Conservation (phyloP, 1,140 invertebrate genomes). For the Euwallacea similis region DNA sequence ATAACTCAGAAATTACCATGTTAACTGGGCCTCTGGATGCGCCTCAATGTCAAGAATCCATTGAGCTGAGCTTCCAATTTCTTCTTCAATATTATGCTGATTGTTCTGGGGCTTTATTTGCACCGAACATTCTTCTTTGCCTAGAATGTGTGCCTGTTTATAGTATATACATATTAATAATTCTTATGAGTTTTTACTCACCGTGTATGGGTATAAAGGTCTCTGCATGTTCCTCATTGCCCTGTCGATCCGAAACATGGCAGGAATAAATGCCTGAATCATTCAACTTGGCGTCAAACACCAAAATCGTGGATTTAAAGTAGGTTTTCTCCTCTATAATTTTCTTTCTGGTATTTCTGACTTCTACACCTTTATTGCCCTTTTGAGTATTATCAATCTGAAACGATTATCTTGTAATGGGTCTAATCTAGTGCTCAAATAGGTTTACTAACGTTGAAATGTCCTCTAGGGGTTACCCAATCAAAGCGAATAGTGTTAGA, state of each 20-base stretch:
- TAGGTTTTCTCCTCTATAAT: not conserved
- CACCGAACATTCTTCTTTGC: slow-evolving; percentile 13
- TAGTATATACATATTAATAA: no score
- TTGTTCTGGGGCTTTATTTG: slow-evolving; percentile 10
- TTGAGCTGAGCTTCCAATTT: slow-evolving; percentile 12
- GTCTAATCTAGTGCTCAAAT: not conserved
- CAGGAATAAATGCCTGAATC: slow-evolving; percentile 20
- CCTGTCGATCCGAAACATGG: slow-evolving; percentile 11
- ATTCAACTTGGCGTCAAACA: not conserved
- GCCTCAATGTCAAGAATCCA: slow-evolving; percentile 14
- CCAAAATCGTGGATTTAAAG: not conserved
- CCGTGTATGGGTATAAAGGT: slow-evolving; percentile 6
- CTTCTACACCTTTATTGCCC: no score
- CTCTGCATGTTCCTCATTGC: slow-evolving; percentile 5
- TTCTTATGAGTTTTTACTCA: not conserved
- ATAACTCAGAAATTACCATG: slow-evolving; percentile 9
- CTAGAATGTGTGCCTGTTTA: not conserved
- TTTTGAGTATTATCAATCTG: no score
- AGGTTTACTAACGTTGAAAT: not conserved
- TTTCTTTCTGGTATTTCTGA: not conserved
- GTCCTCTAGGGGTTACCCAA: slow-evolving; percentile 32
- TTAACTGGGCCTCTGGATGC: slow-evolving; percentile 16
- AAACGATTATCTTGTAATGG: no score
- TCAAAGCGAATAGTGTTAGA: slow-evolving; percentile 16
- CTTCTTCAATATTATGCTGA: slow-evolving; percentile 8